phyloP scores from a whole-genome alignment of 2,113 vertebrate genomes.

The Haemorhous mexicanus region DNA sequence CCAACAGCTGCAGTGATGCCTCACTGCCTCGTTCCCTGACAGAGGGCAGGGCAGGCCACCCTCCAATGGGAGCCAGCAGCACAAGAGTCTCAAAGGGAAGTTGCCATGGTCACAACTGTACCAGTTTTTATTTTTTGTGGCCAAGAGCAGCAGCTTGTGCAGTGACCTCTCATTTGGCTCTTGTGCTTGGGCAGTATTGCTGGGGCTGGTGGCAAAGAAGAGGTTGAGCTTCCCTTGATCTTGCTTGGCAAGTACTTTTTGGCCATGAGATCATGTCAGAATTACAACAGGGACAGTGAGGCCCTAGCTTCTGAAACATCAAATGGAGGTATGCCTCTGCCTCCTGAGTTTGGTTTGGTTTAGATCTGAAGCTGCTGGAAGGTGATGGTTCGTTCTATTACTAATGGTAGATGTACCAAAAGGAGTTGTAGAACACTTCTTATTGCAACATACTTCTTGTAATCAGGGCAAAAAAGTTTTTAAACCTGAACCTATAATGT shows the following conservation, averaged over 20 bases:
- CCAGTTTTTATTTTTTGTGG: background rate
- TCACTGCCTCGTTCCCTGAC: background rate
- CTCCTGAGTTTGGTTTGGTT: background rate
- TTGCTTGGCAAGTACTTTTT: background rate
- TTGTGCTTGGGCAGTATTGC: background rate
- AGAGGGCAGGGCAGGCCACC: background rate
- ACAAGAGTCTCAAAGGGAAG: background rate
- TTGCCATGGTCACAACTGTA: background rate
- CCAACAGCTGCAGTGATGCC: accelerated
- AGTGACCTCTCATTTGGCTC: background rate
- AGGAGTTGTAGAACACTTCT: background rate
- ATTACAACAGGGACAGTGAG: background rate
- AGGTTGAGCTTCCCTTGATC: background rate
- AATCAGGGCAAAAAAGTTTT: background rate
- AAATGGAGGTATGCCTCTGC: background rate
- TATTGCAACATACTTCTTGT: background rate
- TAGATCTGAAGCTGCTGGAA: background rate
- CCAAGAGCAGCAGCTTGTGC: background rate
- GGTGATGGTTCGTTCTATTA: background rate
- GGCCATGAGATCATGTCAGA: background rate
- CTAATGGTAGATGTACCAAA: background rate
- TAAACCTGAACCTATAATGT: background rate
- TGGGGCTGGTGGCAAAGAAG: background rate
- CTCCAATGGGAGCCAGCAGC: accelerated
- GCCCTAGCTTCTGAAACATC: background rate